Evolutionary conservation across 2,888 invertebrate species (phyloP), one percentile per base, ranked within the genome.

Genomic region (Camptogramma bilineatum): DNA sequence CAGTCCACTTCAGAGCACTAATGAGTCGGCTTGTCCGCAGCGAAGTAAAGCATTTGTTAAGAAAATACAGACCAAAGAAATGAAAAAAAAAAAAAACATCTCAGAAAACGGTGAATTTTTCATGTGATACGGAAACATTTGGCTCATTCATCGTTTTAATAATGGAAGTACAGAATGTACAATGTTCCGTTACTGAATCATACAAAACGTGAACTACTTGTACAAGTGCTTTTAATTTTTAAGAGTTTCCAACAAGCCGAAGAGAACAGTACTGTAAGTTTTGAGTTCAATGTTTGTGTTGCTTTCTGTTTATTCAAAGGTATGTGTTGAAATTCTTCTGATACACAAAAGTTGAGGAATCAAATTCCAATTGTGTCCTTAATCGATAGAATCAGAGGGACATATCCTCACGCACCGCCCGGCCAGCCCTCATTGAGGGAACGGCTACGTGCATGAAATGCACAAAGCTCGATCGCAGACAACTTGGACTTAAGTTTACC

Each of bases 361-460:
- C 61, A 48, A 39, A 62, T 62, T 70, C 48, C 39, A 24, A 65
- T 65, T 44, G 65, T 73, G 67, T 68, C 66, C 63, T 60, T 73
- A 79, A 83, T 79, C 79, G 75, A 82, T 83, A 73, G 74, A 78
- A 71, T 57, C 50, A 34, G 66, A 78, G 82, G 80, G 80, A 83
- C 84, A 85, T 85, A 81, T 78, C 77, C 76, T 85, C 87, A 87
- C 87, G 87, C 86, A 82, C 76, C 71, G 54, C 66, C 77, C 74
- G 81, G 76, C 54, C 75, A 82, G 82, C 81, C 82, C 85, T 81
- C 80, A 76, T 81, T 81, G 82, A 82, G 78, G 80, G 82, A 82
- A 79, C 76, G 52, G 62, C 62, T 77, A 87, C 88, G 87, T 88
- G 88, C 80, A 78, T 80, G 81, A 80, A 85, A 85, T 88, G 76